Evolutionary conservation across 1,140 invertebrate genomes (phyloP).

Genomic region (Pseudachorutes palmiensis): DNA sequence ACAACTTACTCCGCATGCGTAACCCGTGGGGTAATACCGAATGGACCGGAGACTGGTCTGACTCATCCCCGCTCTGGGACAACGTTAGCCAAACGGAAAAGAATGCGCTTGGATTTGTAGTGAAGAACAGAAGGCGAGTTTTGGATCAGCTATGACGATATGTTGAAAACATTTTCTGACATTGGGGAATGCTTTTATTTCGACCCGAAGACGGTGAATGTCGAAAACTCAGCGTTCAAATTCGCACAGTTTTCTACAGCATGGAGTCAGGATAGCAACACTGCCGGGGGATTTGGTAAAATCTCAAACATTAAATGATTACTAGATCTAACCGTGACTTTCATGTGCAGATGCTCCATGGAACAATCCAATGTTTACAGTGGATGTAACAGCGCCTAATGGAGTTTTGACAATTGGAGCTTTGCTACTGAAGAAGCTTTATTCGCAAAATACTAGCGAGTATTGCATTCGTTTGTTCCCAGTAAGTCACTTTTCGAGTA

Average conservation of each 20-base stretch:
- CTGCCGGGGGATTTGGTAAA: neutral
- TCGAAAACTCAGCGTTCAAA: constrained; percentile 1
- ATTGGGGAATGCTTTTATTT: neutral
- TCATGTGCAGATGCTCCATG: neutral
- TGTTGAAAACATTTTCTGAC: constrained; percentile 59
- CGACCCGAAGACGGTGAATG: neutral
- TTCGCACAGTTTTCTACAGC: neutral
- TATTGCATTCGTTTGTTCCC: neutral
- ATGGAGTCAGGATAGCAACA: neutral
- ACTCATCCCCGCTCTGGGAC: constrained; percentile 79
- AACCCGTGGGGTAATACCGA: constrained; percentile 98
- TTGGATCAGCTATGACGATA: constrained; percentile 94
- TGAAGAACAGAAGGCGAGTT: constrained; percentile 83
- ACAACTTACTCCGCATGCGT: constrained; percentile 69
- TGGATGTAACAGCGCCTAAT: neutral
- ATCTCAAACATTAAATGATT: neutral
- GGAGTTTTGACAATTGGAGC: neutral
- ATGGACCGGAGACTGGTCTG: constrained; percentile 93
- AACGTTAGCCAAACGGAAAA: constrained; percentile 57
- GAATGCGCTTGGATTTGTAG: constrained; percentile 66
- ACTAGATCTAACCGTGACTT: neutral
- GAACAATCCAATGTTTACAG: neutral
- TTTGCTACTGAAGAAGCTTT: neutral
- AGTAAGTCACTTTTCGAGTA: neutral
- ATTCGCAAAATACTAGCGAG: neutral